Conservation (phyloP, 2,888 invertebrate genomes). For the Epinotia demarniana region DNA sequence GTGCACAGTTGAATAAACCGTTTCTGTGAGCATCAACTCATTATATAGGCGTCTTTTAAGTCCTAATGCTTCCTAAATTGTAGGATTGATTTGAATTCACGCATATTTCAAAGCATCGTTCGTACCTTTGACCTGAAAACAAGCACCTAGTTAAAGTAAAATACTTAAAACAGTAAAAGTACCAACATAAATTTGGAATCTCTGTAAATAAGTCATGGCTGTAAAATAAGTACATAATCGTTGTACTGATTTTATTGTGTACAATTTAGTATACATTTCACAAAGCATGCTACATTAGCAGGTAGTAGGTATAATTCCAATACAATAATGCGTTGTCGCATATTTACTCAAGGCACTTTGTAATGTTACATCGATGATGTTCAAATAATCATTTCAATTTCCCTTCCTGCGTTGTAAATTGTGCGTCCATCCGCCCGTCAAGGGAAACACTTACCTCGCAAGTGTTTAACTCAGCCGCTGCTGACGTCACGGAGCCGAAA, state of each 20-base stretch:
- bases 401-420: constrained; percentile 25
- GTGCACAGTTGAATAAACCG: constrained; percentile 49
- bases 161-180: no score
- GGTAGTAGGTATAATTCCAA: background rate
- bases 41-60: constrained; percentile 14
- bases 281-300: no score
- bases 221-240: background rate
- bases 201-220: background rate
- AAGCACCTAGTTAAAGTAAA: no score
- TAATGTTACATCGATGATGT: constrained; percentile 4
- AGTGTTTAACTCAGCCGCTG: background rate
- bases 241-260: background rate
- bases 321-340: constrained; percentile 3
- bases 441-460: constrained; percentile 26
- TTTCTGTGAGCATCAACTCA: constrained; percentile 58
- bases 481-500: constrained; percentile 45
- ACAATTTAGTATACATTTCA: background rate
- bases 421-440: constrained; percentile 31
- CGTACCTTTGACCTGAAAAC: no score
- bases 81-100: background rate
- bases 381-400: constrained; percentile 26
- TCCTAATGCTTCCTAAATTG: constrained; percentile 15
- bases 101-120: background rate
- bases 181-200: no score
- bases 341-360: background rate